Base-by-base conservation (phyloP, 2,888 invertebrate genomes). In the Sphaeridia pumilis region DNA sequence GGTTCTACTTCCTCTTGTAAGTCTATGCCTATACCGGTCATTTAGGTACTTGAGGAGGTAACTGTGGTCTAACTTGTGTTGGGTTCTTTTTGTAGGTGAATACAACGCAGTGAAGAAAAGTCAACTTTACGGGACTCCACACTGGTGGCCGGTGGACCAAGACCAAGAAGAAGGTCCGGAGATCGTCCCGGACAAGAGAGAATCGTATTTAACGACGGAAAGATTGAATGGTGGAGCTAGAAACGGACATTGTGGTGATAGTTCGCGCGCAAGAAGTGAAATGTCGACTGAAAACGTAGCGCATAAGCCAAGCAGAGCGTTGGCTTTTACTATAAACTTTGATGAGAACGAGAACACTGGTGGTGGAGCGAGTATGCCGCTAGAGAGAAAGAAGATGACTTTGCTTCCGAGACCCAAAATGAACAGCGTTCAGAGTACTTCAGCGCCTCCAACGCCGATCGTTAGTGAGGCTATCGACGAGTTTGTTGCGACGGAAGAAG, bases 61-160 rank as follows among this genome's bases (percentile, higher is more conserved):
- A n/a, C n/a, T n/a, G n/a, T n/a, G n/a, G n/a, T n/a, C n/a, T n/a
- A n/a, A n/a, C n/a, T n/a, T n/a, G n/a, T n/a, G n/a, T n/a, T n/a
- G n/a, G n/a, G n/a, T n/a, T n/a, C n/a, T n/a, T n/a, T n/a, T n/a
- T n/a, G n/a, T 41, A 49, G 49, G 49, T 41, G 49, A 49, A 21
- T 49, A 49, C 41, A 49, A 49, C 24, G n/a, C n/a, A n/a, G 38
- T 38, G 17, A 35, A 35, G 22, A 51, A 51, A 24, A 51, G 51
- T 51, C 20, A 46, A 14, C 28, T 60, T 21, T 60, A 60, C 38
- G 60, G 60, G 46, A 60, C 60, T 17, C 61, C 61, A n/a, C 58
- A 61, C 43, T 61, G 61, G 61, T 61, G 61, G 61, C 59, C 61
- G 1, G 55, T 46, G 12, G 53, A 55, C 24, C 43, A 46, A 3